Base-by-base conservation (phyloP, 2,113 vertebrate genomes). In the Formicarius rufipectus region DNA sequence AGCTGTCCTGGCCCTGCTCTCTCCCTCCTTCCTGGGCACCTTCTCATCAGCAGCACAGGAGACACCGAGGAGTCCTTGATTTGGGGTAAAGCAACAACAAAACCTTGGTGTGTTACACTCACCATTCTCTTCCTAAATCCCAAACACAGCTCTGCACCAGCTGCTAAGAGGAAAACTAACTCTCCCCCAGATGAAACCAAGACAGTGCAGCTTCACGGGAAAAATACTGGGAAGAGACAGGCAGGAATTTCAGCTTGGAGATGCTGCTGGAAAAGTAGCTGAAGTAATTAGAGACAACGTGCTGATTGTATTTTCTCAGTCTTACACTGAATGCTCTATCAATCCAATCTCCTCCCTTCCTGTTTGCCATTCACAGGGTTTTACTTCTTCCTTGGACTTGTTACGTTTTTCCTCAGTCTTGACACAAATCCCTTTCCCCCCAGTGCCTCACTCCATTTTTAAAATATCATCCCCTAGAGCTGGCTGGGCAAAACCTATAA, bases 81-180 rank as follows among this genome's bases (percentile, higher is more conserved):
- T 68, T 37, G 63, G 7, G 10, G 21, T 37, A 27, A 44, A 52
- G 37, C 62, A 60, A 11, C 21, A 52, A 2, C 23, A n/a, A 37
- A 44, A 37, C 63, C 13, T 20, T 12, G 4, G 4, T 14, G 10
- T 40, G 31, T 33, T 49, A 10, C 19, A 35, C n/a, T 15, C 13
- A 4, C 27, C 21, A 45, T 45, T 73, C 25, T 15, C 17, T 14
- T 23, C 2, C 17, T 24, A 6, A n/a, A 67, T 39, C 33, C 33
- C 44, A 52, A 67, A 28, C 44, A 23, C 42, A 45, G 45, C 39
- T 12, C 39, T 60, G 39, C 45, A 68, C 10, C 45, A 19, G n/a
- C 11, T 40, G 2, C 30, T 40, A 22, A 5, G 20, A 15, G 30
- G 9, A 53, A 53, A 75, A 47, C 30, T 0, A 47, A 2, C 24